Conservation (phyloP, 2,888 invertebrate species). For the Ethmia dodecea region DNA sequence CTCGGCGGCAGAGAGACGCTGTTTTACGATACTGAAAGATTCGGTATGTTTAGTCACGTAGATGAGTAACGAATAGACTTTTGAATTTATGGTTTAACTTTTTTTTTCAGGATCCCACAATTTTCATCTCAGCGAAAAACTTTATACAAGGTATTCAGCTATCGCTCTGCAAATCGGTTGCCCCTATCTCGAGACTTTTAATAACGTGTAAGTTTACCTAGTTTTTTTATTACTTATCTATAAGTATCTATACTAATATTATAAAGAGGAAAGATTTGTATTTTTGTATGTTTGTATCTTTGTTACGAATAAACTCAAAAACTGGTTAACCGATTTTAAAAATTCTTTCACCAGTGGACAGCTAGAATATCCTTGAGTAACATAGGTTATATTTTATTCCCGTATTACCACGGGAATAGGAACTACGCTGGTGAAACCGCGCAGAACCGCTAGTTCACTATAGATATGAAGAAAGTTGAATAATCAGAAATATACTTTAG, state of each 20-base stretch:
- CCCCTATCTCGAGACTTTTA: constrained; percentile 84
- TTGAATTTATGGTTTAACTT: neutral
- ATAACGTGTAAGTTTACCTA: constrained; percentile 79
- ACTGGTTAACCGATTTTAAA: too few species aligned
- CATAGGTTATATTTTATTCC: too few species aligned
- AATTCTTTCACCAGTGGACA: too few species aligned
- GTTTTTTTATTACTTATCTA: neutral
- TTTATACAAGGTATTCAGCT: constrained; percentile 87
- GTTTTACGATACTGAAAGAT: constrained; percentile 85
- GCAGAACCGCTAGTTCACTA: too few species aligned
- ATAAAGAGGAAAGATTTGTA: too few species aligned
- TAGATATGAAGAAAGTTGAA: neutral
- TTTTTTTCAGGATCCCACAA: constrained; percentile 74
- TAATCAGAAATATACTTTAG: constrained; percentile 45
- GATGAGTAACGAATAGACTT: neutral
- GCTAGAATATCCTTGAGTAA: too few species aligned
- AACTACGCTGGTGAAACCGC: too few species aligned
- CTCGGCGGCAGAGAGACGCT: constrained; percentile 86
- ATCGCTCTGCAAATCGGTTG: constrained; percentile 87
- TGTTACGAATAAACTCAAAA: too few species aligned
- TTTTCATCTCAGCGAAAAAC: constrained; percentile 86
- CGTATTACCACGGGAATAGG: too few species aligned
- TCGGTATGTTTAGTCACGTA: constrained; percentile 65
- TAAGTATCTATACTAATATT: too few species aligned
- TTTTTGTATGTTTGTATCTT: too few species aligned